Evolutionary conservation across 2,888 invertebrate genomes (phyloP).

Genomic region (Drosophila emarginata): DNA sequence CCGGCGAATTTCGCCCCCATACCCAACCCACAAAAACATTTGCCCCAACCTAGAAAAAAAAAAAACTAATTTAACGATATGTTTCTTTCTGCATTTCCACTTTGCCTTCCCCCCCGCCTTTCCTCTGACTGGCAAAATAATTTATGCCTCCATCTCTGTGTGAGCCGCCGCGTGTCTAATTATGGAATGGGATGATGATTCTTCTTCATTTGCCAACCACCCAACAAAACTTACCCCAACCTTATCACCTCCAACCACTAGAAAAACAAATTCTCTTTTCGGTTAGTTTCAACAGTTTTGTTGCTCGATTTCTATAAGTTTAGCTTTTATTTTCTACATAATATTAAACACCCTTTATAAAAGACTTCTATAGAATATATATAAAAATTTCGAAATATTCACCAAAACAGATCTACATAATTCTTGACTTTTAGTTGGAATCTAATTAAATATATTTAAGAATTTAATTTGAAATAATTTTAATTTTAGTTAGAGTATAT

Average conservation of each 20-base stretch:
- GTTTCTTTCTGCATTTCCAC: conserved; percentile 15
- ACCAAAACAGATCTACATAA: too few species aligned
- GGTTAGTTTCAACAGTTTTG: conserved; percentile 1
- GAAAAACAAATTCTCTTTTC: conserved; percentile 21
- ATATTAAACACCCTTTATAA: neutral
- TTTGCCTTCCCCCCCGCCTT: conserved; percentile 7
- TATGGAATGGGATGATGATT: conserved; percentile 47
- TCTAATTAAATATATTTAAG: too few species aligned
- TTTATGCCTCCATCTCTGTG: conserved; percentile 44
- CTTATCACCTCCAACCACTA: neutral
- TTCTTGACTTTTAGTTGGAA: too few species aligned
- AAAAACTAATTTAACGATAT: conserved; percentile 74
- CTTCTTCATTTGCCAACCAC: neutral
- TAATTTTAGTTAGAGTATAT: neutral
- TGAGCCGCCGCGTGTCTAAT: conserved; percentile 65
- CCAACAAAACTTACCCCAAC: neutral
- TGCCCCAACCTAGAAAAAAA: neutral
- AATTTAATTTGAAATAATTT: too few species aligned
- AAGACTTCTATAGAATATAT: too few species aligned
- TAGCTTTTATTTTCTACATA: neutral
- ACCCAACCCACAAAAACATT: neutral
- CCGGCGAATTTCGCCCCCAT: conserved; percentile 8
- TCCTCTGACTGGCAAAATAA: conserved; percentile 41
- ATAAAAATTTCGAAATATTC: too few species aligned
- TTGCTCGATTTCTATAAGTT: conserved; percentile 1